phyloP scores from a whole-genome alignment of 2,888 invertebrate genomes.

The Xestia xanthographa region DNA sequence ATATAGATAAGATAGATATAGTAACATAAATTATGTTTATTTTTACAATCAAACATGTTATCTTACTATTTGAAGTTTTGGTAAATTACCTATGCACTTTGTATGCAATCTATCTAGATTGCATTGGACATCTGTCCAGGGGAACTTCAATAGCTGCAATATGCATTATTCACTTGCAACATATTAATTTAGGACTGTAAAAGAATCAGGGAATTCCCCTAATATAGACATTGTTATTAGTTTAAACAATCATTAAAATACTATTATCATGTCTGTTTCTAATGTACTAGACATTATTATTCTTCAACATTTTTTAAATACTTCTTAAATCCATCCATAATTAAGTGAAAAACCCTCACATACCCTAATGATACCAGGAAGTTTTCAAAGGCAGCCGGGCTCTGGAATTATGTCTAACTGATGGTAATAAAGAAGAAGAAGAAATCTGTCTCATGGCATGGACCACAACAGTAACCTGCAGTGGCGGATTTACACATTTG shows the following conservation, averaged over 20 bases:
- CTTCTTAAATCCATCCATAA: neutral
- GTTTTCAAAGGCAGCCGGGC: too few relatives aligned
- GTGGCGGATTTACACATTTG: too few relatives aligned
- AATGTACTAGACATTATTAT: neutral
- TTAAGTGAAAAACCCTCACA: neutral
- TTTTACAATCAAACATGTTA: neutral
- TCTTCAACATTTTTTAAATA: neutral
- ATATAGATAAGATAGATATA: too few relatives aligned
- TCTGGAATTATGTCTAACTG: too few relatives aligned
- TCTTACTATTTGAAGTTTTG: neutral
- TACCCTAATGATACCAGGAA: neutral
- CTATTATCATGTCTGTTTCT: neutral
- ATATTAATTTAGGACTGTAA: too few relatives aligned
- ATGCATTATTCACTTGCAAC: neutral
- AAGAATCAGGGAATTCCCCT: slow-evolving; percentile 20
- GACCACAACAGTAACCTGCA: neutral
- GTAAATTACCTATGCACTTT: neutral
- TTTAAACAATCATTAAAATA: neutral
- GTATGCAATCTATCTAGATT: neutral
- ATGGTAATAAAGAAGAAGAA: too few relatives aligned
- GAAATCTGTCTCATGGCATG: neutral
- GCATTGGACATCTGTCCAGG: too few relatives aligned
- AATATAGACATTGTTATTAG: neutral
- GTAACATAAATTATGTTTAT: neutral
- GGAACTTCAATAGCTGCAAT: neutral